Base-by-base conservation (phyloP, 2,888 invertebrate genomes). In the Monopis laevigella region DNA sequence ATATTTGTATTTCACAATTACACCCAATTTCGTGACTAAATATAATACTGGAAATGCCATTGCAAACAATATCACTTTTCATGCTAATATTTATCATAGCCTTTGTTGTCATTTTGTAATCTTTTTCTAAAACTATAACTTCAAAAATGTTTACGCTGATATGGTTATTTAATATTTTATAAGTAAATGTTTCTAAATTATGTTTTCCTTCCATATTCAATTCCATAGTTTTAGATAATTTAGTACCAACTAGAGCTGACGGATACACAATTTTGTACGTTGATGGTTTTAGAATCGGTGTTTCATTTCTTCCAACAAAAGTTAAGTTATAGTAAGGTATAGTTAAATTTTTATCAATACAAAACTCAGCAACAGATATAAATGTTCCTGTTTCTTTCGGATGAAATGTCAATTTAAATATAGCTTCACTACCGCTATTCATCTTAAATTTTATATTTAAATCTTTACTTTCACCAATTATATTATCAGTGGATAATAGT, bases 271-370 rank as follows among this genome's bases (percentile, higher is more conserved):
- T 55, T 46, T 62, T 55, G 42, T 61, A 52, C 11, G 48, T 53
- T 53, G 62, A 66, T 1, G 74, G 57, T 32, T 44, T 58, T 61
- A 80, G 65, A 18, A 46, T 41, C 18, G 68, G 63, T 4, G 58
- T 54, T 51, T 62, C 58, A 28, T 59, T 56, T 54, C 51, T 62
- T 40, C 78, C 80, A 46, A 55, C 44, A 53, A 80, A 78, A 29
- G 71, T 74, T 43, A 80, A 58, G 53, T 80, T 77, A 42, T 55
- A 64, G 49, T 70, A 80, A 1, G 78, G 73, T 40, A 58, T 56
- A 14, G 59, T 59, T 65, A 68, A 62, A 35, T 65, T 53, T 50
- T 71, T 74, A 45, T 75, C 75, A 21, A 80, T 53, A 59, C 63
- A 78, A 35, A 80, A 46, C 18, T 65, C 36, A 35, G 78, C 77